Conservation (phyloP, 2,888 invertebrate genomes). For the Drosophila niveifrons region DNA sequence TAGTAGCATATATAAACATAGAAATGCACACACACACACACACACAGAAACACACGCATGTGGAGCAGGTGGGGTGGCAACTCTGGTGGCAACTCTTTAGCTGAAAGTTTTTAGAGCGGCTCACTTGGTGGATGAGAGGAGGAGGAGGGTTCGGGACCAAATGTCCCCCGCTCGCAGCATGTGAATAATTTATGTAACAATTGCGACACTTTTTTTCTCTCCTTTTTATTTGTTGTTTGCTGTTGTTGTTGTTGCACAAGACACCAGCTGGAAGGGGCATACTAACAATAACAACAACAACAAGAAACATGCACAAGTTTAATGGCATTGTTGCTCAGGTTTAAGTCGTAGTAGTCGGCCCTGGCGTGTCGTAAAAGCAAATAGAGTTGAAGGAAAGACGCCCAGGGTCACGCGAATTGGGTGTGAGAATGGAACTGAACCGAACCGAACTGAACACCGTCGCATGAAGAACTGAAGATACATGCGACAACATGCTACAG, state of each 20-base stretch:
- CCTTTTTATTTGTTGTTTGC: no score
- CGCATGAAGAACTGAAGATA: neutral
- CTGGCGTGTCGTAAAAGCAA: slow-evolving; percentile 76
- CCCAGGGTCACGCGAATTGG: slow-evolving; percentile 1
- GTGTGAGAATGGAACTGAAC: neutral
- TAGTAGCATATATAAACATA: slow-evolving; percentile 30
- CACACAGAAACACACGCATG: slow-evolving; percentile 1
- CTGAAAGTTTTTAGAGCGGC: slow-evolving; percentile 45
- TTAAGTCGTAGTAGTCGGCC: slow-evolving; percentile 50
- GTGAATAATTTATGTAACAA: slow-evolving; percentile 80
- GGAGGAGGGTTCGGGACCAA: slow-evolving; percentile 28
- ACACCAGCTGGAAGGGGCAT: slow-evolving; percentile 9
- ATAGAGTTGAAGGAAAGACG: slow-evolving; percentile 64
- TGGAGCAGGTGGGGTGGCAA: slow-evolving; percentile 25
- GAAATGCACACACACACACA: slow-evolving; percentile 9
- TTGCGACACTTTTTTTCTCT: slow-evolving; percentile 72
- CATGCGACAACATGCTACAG: slow-evolving; percentile 14
- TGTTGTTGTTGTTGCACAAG: neutral
- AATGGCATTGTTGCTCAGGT: slow-evolving; percentile 78
- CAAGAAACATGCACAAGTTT: slow-evolving; percentile 62
- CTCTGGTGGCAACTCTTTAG: slow-evolving; percentile 65
- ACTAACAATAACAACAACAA: neutral
- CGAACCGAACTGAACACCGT: no score
- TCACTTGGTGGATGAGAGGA: slow-evolving; percentile 37
- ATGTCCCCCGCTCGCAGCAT: slow-evolving; percentile 45